Conservation (phyloP, 2,113 vertebrate genomes). For the Platycercus adscitus region DNA sequence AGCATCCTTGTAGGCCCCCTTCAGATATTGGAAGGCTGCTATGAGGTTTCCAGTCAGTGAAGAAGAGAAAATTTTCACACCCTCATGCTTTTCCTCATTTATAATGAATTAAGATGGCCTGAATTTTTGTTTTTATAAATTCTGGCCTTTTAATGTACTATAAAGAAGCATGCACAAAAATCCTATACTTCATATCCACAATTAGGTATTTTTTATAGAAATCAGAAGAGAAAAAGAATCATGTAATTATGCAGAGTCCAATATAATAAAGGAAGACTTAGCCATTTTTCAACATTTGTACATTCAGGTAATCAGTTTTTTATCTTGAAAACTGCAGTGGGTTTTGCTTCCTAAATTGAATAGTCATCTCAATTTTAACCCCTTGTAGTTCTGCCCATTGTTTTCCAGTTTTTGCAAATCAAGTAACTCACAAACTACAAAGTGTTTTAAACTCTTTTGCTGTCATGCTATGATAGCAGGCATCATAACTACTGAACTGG, state of each 20-base stretch:
- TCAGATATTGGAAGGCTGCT: background rate
- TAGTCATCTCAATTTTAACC: background rate
- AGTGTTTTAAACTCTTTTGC: background rate
- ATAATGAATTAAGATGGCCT: background rate
- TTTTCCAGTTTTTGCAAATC: background rate
- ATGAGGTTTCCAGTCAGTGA: background rate
- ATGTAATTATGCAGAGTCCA: background rate
- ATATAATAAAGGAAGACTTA: background rate
- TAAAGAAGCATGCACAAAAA: background rate
- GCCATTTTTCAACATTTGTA: background rate
- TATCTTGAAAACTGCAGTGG: background rate
- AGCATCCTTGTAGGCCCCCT: background rate
- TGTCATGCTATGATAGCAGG: background rate
- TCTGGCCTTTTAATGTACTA: background rate
- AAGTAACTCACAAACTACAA: background rate
- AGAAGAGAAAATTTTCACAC: background rate
- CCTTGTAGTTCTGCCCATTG: background rate
- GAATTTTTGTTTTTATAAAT: background rate
- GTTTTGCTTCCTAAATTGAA: background rate
- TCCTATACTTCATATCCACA: background rate
- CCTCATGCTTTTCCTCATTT: background rate
- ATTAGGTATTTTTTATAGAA: background rate
- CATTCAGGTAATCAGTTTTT: background rate
- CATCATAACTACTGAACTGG: background rate
- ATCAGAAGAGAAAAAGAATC: background rate